phyloP scores from a whole-genome alignment of 2,113 vertebrate genomes.

The Bostrychus sinensis region DNA sequence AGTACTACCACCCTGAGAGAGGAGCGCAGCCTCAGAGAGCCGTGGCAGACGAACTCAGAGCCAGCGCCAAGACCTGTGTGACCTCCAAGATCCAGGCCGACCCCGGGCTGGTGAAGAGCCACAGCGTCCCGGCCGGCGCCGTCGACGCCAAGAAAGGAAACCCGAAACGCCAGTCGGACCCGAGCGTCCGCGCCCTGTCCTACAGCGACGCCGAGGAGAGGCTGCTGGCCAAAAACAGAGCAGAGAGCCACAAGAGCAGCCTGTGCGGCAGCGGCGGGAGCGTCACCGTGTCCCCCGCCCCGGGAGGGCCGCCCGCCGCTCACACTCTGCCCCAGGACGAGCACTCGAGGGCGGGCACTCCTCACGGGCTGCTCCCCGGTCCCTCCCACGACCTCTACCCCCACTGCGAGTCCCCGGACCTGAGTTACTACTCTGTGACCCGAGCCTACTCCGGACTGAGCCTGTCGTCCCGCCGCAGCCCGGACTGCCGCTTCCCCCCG shows the following conservation, averaged over 20 bases:
- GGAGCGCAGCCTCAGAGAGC: conserved; percentile 95
- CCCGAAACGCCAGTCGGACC: conserved; percentile 92
- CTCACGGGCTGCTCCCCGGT: conserved; percentile 78
- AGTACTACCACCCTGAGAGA: conserved; percentile 96
- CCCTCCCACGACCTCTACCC: conserved; percentile 89
- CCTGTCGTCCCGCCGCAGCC: conserved; percentile 85
- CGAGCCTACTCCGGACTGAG: conserved; percentile 87
- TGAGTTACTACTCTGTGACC: conserved; percentile 91
- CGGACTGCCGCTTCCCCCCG: conserved; percentile 86
- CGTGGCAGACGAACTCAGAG: conserved; percentile 95
- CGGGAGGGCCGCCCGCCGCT: conserved; percentile 83
- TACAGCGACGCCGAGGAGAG: conserved; percentile 95
- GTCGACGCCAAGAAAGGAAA: conserved; percentile 83
- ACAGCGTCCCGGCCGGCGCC: conserved; percentile 89
- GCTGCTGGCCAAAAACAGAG: conserved; percentile 89
- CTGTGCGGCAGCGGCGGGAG: conserved; percentile 41
- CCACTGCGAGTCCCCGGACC: conserved; percentile 93
- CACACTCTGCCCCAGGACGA: conserved; percentile 86
- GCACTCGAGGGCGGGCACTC: conserved; percentile 78
- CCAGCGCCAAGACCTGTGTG: conserved; percentile 90
- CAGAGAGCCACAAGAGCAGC: conserved; percentile 81
- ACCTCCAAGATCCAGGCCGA: conserved; percentile 85
- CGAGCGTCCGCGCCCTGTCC: conserved; percentile 89
- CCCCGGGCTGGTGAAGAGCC: conserved; percentile 92
- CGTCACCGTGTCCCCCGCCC: conserved; percentile 76